Evolutionary conservation across 2,113 vertebrate genomes (phyloP), one percentile per base, ranked within the genome.

Genomic region (Todiramphus chloris): DNA sequence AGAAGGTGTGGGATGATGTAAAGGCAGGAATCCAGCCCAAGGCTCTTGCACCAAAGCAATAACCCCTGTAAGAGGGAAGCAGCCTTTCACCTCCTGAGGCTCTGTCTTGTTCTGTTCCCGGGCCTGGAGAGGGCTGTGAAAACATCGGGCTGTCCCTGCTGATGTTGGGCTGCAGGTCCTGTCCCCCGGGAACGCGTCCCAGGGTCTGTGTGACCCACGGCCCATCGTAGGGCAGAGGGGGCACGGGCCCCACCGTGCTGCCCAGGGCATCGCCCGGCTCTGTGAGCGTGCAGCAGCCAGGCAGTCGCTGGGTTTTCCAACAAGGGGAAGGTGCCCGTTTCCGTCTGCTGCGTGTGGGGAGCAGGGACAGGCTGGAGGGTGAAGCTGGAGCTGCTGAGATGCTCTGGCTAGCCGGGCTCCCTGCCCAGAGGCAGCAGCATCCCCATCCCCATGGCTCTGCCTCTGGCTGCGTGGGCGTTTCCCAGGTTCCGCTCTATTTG

Each of bases 401-500:
- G 90, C 66, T 84, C 44, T 10, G 0, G 0, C 69, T 78, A 63
- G 86, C 68, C 4, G 3, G 5, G 62, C 33, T 82, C 64, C 70
- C 39, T 83, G 83, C 82, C 77, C 2, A 0, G 28, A 27, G 72
- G 41, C 87, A 44, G 59, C 88, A 70, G 63, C 81, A 55, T 79
- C 78, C 77, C 59, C 12, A 37, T 17, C 70, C 11, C 0, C 46
- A 68, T 25, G 53, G 39, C 64, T 76, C 63, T 90, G 83, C 95
- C 66, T 69, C 48, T 70, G 2, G 60, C 77, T 10, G 8, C 5
- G 3, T 59, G 11, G 89, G 70, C 87, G 53, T 56, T 89, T 89
- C 87, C 87, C 87, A 86, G 68, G 27, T 56, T 72, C 28, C 10
- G 20, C 20, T 53, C 90, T 63, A n/a, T 95, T 94, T 95, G 80